A percentile compares a stretch with the other conserved stretches of the same genome.
Evolutionary conservation across 2,888 invertebrate species (phyloP).

Genomic region (Schizotus pectinicornis): DNA sequence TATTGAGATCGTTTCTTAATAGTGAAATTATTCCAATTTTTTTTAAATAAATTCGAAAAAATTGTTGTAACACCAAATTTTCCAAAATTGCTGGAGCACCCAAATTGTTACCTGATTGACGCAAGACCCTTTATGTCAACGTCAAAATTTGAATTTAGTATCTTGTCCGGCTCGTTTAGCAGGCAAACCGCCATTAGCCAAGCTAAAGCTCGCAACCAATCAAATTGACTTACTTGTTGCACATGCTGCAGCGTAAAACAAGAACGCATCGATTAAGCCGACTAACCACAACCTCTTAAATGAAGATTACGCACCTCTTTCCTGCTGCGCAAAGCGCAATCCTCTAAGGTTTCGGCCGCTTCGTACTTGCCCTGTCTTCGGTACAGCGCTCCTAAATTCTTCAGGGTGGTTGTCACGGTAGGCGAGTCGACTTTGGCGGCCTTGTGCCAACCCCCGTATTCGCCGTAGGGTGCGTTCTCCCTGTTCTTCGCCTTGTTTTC

Average conservation of each 20-base stretch:
- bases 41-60: no score
- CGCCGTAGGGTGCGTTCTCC: slow-evolving; percentile 88
- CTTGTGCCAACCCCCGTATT: slow-evolving; percentile 97
- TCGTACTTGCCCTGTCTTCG: slow-evolving; percentile 98
- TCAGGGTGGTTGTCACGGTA: slow-evolving; percentile 96
- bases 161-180: no score
- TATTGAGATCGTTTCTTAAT: no score
- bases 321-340: slow-evolving; percentile 94
- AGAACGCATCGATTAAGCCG: slow-evolving; percentile 17
- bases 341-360: slow-evolving; percentile 98
- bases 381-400: slow-evolving; percentile 97
- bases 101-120: no score
- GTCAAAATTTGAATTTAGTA: no score
- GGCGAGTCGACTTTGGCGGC: slow-evolving; percentile 98
- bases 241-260: slow-evolving; percentile 64
- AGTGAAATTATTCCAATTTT: no score
- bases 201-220: slow-evolving; percentile 4
- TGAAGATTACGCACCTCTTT: slow-evolving; percentile 75
- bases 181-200: neutral
- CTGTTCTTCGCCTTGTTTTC: slow-evolving; percentile 90
- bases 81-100: no score
- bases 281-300: slow-evolving; percentile 22
- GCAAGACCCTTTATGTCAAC: no score
- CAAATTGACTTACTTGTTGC: slow-evolving; percentile 66
- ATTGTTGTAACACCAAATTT: no score